Base-by-base conservation (phyloP, 2,888 invertebrate species). In the Hylaea fasciaria region DNA sequence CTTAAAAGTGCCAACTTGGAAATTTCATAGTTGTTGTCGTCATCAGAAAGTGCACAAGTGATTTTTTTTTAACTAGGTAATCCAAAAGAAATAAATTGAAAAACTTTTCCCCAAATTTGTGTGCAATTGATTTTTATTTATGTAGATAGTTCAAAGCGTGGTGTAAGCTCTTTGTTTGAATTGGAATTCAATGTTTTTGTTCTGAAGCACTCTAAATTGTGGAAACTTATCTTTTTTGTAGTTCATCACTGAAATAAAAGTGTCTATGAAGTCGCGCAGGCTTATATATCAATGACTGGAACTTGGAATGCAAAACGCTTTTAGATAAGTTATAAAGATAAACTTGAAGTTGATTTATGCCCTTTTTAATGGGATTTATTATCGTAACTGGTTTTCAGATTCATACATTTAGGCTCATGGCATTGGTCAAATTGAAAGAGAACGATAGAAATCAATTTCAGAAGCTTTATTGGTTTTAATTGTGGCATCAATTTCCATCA, bases 71-170 rank as follows among this genome's bases (percentile, higher is more conserved):
- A 35, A 49, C 46, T 53, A 49, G 29, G 52, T 37, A 44, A n/a
- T n/a, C n/a, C n/a, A n/a, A n/a, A 51, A 37, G 56, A 29, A 17
- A 57, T 53, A 62, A 64, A 66, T 64, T 66, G 56, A 59, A 66
- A 64, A 62, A 64, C 49, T 66, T 61, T 40, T 49, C 12, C 13
- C 41, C 40, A 46, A 37, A 61, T 45, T 43, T 50, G 16, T 48
- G 14, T 57, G 62, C 59, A 53, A 51, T 52, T 44, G 16, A 57
- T 44, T 48, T 63, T 62, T 52, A 48, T 58, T 49, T 28, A 57
- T 49, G 52, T 32, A 55, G n/a, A n/a, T n/a, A n/a, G 49, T 53
- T 57, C 37, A 29, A 51, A 54, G 47, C 54, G n/a, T 54, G 13
- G 48, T 40, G 40, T 64, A 57, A 61, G 57, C 48, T 58, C 37